Percentiles rank a stretch among this genome's conserved stretches.
These are phyloP conservation scores for Tachystola acroxantha DNA, from an alignment of 2,888 invertebrate genomes.

Conservation along the genomic window DNA sequence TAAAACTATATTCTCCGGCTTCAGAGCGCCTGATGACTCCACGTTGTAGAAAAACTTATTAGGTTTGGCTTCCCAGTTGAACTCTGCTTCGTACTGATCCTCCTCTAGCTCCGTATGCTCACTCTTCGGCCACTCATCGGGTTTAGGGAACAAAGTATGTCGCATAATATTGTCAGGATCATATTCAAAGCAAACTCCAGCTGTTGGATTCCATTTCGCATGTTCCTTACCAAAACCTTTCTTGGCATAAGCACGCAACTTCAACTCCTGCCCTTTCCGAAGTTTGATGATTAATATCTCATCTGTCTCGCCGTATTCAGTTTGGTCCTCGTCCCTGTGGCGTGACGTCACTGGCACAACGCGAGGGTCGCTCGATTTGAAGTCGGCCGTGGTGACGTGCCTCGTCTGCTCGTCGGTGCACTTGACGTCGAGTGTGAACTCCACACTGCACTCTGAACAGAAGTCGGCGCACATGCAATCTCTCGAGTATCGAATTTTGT, in stretches of 20 bases:
- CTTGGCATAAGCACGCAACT: constrained; percentile 96
- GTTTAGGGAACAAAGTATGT: constrained; percentile 96
- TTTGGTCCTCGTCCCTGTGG: constrained; percentile 93
- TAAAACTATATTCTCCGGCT: constrained; percentile 97
- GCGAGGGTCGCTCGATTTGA: constrained; percentile 93
- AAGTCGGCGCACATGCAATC: constrained; percentile 99
- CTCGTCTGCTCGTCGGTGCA: constrained; percentile 96
- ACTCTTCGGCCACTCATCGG: constrained; percentile 99
- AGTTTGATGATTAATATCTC: constrained; percentile 88
- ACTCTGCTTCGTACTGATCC: constrained; percentile 94
- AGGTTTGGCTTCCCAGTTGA: constrained; percentile 96
- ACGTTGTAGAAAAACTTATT: constrained; percentile 98
- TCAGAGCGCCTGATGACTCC: constrained; percentile 95
- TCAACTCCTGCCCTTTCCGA: constrained; percentile 93
- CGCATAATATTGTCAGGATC: constrained; percentile 98
- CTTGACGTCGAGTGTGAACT: constrained; percentile 97
- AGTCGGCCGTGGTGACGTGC: constrained; percentile 97
- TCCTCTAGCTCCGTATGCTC: constrained; percentile 97
- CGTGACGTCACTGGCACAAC: constrained; percentile 96
- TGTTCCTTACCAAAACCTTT: constrained; percentile 99
- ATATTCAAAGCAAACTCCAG: constrained; percentile 99
- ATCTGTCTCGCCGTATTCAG: constrained; percentile 96
- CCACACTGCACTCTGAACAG: constrained; percentile 98
- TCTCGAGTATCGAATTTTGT: constrained; percentile 94
- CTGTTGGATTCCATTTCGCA: constrained; percentile 99